Conservation (phyloP, 2,113 vertebrate genomes). For the Brienomyrus brachyistius region DNA sequence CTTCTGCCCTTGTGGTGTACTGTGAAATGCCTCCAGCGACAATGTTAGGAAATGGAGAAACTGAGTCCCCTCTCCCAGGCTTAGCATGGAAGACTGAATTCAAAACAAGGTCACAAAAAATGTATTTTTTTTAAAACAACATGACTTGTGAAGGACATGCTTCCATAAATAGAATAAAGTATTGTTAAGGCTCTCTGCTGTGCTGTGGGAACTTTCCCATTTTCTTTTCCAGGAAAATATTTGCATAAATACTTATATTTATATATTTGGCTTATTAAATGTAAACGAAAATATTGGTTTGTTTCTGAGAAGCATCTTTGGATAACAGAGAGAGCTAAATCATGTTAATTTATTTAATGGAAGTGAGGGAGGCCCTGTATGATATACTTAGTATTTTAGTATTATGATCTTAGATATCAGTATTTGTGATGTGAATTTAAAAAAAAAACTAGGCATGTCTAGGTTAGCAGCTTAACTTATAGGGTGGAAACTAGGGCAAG, state of each 20-base stretch:
- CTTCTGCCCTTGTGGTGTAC: not conserved
- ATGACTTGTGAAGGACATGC: not conserved
- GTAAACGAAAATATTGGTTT: not conserved
- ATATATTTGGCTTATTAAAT: not conserved
- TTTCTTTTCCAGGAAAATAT: constrained; percentile 11
- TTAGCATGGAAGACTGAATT: constrained; percentile 2
- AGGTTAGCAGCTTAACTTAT: not conserved
- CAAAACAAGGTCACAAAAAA: not conserved
- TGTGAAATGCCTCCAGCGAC: not conserved
- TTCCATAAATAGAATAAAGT: constrained; percentile 10
- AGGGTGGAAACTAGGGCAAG: not conserved
- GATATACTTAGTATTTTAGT: not conserved
- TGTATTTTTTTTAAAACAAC: not conserved
- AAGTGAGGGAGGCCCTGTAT: not conserved
- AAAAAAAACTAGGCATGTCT: not conserved
- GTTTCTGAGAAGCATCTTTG: not conserved
- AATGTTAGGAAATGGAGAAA: not conserved
- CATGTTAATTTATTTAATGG: not conserved
- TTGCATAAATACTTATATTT: not conserved
- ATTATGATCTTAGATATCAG: not conserved
- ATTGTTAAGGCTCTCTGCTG: not conserved
- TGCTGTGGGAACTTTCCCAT: not conserved
- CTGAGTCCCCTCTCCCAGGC: not conserved
- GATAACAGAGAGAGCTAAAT: not conserved
- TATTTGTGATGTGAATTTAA: not conserved